A percentile compares a stretch with the other conserved stretches of the same genome.
These are phyloP conservation scores for Halcyon leucocephala DNA, from an alignment of 2,797 vertebrate species.

Conservation along the genomic window DNA sequence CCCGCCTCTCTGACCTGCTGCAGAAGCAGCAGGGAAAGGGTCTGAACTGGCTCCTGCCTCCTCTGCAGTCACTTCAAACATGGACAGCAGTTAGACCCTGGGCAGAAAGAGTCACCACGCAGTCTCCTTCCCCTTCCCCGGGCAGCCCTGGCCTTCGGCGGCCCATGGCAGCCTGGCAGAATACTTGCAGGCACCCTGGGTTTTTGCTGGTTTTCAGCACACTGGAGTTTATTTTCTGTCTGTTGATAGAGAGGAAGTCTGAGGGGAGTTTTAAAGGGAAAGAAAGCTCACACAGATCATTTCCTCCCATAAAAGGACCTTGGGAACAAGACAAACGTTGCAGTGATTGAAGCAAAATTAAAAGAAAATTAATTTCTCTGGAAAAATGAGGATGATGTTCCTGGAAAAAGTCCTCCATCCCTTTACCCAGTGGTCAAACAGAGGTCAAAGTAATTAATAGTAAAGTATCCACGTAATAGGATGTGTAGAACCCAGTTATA, in stretches of 20 bases:
- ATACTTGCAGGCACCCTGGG: neutral
- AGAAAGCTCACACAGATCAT: neutral
- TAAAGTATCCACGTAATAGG: neutral
- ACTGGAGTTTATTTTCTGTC: neutral
- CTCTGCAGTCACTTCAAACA: neutral
- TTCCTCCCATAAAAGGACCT: neutral
- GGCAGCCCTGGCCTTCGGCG: neutral
- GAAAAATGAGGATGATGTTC: neutral
- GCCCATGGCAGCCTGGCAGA: neutral
- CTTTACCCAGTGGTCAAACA: neutral
- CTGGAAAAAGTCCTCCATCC: neutral
- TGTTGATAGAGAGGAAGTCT: neutral
- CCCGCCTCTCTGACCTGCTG: neutral
- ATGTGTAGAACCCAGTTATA: conserved; percentile 1
- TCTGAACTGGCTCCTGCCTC: neutral
- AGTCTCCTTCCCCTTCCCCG: rapidly evolving
- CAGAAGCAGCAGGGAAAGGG: neutral
- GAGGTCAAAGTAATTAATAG: conserved; percentile 9
- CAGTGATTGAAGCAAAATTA: neutral
- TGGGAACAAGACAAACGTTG: neutral
- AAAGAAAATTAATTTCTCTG: neutral
- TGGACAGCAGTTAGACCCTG: neutral
- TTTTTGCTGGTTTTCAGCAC: neutral
- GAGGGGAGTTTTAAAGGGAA: neutral
- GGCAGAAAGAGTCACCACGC: rapidly evolving